Percentiles rank a stretch among this genome's conserved stretches.
Conservation (phyloP, 2,888 invertebrate genomes). For the Folsomia manolachei region DNA sequence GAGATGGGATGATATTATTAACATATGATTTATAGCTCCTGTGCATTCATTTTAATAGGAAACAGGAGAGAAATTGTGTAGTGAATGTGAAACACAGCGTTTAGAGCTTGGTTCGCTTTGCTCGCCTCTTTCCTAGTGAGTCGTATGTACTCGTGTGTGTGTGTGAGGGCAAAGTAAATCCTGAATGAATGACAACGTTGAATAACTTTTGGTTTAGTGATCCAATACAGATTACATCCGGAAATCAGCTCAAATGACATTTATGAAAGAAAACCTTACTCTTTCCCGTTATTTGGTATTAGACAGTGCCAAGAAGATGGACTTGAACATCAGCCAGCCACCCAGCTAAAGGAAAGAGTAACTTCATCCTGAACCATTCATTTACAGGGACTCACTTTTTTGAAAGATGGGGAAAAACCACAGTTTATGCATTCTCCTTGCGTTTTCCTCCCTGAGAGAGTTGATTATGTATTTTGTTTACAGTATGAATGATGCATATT, state of each 20-base stretch:
- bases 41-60: slow-evolving; percentile 4
- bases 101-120: too few relatives aligned
- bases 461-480: neutral
- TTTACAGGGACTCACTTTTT: neutral
- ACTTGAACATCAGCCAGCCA: too few relatives aligned
- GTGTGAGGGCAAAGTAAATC: slow-evolving; percentile 23
- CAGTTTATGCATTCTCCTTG: neutral
- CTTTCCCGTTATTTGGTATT: too few relatives aligned
- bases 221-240: neutral
- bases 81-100: too few relatives aligned
- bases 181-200: slow-evolving; percentile 6
- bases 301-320: too few relatives aligned
- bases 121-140: too few relatives aligned
- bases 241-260: neutral
- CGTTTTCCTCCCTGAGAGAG: neutral
- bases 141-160: too few relatives aligned
- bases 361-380: neutral
- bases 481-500: neutral
- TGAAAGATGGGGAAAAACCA: neutral
- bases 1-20: neutral
- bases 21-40: neutral
- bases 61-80: slow-evolving; percentile 16
- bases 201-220: neutral
- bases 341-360: neutral
- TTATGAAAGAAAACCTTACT: too few relatives aligned